A percentile compares a stretch with the other conserved stretches of the same genome.
Conservation (phyloP, 2,113 vertebrate genomes). For the Grammomys surdaster region DNA sequence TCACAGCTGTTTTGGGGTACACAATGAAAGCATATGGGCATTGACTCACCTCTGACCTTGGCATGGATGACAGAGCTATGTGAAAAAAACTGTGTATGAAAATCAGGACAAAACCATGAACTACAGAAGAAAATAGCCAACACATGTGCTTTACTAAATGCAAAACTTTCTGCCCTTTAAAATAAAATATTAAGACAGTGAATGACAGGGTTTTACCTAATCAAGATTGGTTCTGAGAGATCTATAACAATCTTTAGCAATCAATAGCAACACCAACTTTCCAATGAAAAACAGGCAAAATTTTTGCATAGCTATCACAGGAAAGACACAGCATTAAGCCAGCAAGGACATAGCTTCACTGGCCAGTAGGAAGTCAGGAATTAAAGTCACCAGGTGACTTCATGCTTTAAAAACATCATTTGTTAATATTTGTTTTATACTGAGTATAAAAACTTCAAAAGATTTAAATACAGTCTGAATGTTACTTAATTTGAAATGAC, state of each 20-base stretch:
- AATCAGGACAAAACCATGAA: neutral
- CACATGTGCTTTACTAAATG: neutral
- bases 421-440: neutral
- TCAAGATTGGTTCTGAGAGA: neutral
- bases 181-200: neutral
- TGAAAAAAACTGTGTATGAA: constrained; percentile 37
- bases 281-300: neutral
- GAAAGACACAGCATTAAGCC: neutral
- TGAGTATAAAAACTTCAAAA: neutral
- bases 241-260: neutral
- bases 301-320: neutral
- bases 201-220: neutral
- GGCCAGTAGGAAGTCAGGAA: neutral
- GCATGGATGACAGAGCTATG: neutral
- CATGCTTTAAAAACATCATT: neutral
- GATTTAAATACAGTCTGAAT: neutral
- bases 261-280: neutral
- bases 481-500: neutral
- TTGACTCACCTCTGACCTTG: neutral
- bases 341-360: neutral
- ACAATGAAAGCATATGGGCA: neutral
- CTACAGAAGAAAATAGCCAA: neutral
- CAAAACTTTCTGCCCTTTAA: neutral
- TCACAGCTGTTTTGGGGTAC: neutral
- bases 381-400: neutral